phyloP scores from a whole-genome alignment of 2,888 invertebrate genomes.

The Coenonympha arcania region DNA sequence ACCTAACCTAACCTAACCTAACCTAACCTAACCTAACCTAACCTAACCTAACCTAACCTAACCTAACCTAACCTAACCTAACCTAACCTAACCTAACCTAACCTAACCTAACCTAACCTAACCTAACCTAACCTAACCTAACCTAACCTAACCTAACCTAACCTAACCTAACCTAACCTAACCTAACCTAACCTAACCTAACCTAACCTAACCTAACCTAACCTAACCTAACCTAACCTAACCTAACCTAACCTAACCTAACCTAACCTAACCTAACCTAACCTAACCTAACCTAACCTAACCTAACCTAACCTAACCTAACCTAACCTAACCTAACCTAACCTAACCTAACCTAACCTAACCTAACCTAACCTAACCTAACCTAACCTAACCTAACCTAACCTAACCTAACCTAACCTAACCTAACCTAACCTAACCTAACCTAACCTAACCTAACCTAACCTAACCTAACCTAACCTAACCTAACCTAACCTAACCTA shows the following conservation, averaged over 20 bases:
- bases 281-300: conserved; percentile 24
- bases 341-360: conserved; percentile 23
- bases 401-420: conserved; percentile 26
- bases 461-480: conserved; percentile 25
- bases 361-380: conserved; percentile 16
- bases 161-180: conserved; percentile 22
- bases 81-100: conserved; percentile 28
- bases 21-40: conserved; percentile 26
- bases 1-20: conserved; percentile 25
- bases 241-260: conserved; percentile 25
- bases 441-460: conserved; percentile 25
- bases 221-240: conserved; percentile 27
- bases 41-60: conserved; percentile 28
- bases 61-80: conserved; percentile 28
- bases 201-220: conserved; percentile 25
- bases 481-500: conserved; percentile 19
- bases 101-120: conserved; percentile 24
- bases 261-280: conserved; percentile 21
- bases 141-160: conserved; percentile 23
- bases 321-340: conserved; percentile 28
- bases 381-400: conserved; percentile 26
- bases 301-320: conserved; percentile 14
- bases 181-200: conserved; percentile 14
- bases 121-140: conserved; percentile 22
- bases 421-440: conserved; percentile 25